Evolutionary conservation across 2,113 vertebrate genomes (phyloP), one percentile per base, ranked within the genome.

Genomic region (Cheirogaleus medius): DNA sequence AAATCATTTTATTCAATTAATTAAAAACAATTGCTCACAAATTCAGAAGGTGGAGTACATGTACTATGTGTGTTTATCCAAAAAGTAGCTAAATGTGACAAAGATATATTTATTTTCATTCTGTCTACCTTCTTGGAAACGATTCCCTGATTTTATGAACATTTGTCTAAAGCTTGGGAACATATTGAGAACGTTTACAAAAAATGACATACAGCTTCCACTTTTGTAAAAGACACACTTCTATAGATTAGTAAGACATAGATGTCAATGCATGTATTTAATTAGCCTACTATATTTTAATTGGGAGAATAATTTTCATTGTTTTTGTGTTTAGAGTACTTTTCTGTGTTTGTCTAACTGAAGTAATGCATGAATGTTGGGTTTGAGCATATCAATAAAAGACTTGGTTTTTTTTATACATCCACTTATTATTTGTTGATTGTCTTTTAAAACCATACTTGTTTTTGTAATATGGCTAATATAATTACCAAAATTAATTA

Each of bases 401-500:
- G 58, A 34, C 27, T 87, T 90, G 68, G 68, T 49, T 39, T 87
- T 95, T 95, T 85, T 87, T 60, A 52, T 42, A 21, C 3, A 39
- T 25, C 77, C 47, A 39, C 25, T 85, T 73, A 58, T 25, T 95
- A 52, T 91, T 87, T 94, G 49, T 73, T 87, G 76, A 88, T 78
- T 25, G 17, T 94, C 89, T 96, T 96, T 90, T 64, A 64, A 92
- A 82, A 88, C 14, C 52, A 49, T 58, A 54, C 34, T 89, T 86
- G 54, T 63, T 96, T 97, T 71, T 85, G 42, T 63, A 93, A 63
- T 86, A 69, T n/a, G 69, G 84, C 66, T 78, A 71, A 82, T 60
- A 92, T 54, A 84, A 94, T 96, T 96, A 96, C 52, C 54, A 82
- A 95, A 87, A 95, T 90, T 88, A 95, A 96, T 95, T 95, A 90